phyloP scores from a whole-genome alignment of 2,113 vertebrate species.

The Monopterus albus region DNA sequence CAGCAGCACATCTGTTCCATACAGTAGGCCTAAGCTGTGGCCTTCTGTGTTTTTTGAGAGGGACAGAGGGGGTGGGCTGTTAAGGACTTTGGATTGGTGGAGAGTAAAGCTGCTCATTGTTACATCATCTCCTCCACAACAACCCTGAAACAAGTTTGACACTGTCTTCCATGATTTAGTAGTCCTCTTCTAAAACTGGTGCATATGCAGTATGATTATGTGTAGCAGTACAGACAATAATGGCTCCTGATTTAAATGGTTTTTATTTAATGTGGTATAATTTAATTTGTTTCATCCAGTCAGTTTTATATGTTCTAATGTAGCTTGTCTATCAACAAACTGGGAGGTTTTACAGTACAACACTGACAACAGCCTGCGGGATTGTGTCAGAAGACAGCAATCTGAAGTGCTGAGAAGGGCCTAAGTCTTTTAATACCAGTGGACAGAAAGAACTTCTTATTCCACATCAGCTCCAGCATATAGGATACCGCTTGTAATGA shows the following conservation, averaged over 20 bases:
- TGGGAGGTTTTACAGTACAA: neutral
- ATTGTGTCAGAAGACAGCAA: neutral
- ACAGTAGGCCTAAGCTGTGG: conserved; percentile 42
- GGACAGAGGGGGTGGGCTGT: neutral
- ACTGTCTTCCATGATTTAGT: conserved; percentile 41
- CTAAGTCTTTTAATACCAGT: too few species aligned
- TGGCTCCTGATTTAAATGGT: too few species aligned
- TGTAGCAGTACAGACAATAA: too few species aligned
- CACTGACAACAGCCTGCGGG: neutral
- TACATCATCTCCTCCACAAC: conserved; percentile 72
- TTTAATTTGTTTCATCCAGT: too few species aligned
- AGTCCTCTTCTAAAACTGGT: conserved; percentile 10
- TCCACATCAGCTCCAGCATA: too few species aligned
- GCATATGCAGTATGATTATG: neutral
- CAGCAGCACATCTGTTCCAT: conserved; percentile 2
- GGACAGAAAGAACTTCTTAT: too few species aligned
- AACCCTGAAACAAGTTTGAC: conserved; percentile 32
- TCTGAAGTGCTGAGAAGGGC: neutral
- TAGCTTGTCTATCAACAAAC: neutral
- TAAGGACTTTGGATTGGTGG: conserved; percentile 52
- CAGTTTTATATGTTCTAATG: neutral
- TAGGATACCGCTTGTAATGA: too few species aligned
- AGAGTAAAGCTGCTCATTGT: conserved; percentile 65
- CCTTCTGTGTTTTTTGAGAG: conserved; percentile 30
- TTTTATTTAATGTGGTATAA: too few species aligned